Percentiles rank a stretch among this genome's conserved stretches.
phyloP scores from a whole-genome alignment of 2,888 invertebrate genomes.

The Melanostoma scalare region DNA sequence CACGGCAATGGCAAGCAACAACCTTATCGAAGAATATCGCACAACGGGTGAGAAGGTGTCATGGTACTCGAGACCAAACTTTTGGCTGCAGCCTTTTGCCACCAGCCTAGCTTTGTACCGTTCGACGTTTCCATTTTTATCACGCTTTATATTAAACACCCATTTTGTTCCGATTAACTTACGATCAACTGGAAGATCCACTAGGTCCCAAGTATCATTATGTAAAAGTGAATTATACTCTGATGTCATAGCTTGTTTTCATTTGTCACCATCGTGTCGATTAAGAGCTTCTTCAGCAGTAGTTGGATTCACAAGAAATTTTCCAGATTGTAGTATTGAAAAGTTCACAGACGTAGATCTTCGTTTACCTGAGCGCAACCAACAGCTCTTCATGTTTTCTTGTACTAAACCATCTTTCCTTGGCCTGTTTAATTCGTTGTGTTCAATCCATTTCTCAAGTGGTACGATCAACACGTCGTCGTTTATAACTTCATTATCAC shows the following conservation, averaged over 20 bases:
- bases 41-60: too few species aligned
- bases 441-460: background rate
- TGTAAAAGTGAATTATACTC: background rate
- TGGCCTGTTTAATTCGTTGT: background rate
- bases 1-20: too few species aligned
- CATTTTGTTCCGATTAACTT: background rate
- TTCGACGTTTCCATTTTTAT: constrained; percentile 6
- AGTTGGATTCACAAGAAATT: background rate
- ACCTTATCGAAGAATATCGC: too few species aligned
- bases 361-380: constrained; percentile 1
- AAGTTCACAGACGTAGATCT: background rate
- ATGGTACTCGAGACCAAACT: too few species aligned
- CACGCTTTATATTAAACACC: constrained; percentile 9
- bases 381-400: background rate
- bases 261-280: background rate
- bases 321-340: background rate
- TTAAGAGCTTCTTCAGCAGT: background rate
- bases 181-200: background rate
- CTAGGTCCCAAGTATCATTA: constrained; percentile 1
- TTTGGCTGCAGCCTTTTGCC: too few species aligned
- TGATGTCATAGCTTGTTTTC: constrained; percentile 1
- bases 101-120: background rate
- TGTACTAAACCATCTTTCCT: background rate
- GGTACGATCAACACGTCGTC: background rate
- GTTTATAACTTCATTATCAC: too few species aligned